These are phyloP conservation scores for Apodemia duryi DNA, from an alignment of 2,888 invertebrate genomes.

Conservation along the genomic window DNA sequence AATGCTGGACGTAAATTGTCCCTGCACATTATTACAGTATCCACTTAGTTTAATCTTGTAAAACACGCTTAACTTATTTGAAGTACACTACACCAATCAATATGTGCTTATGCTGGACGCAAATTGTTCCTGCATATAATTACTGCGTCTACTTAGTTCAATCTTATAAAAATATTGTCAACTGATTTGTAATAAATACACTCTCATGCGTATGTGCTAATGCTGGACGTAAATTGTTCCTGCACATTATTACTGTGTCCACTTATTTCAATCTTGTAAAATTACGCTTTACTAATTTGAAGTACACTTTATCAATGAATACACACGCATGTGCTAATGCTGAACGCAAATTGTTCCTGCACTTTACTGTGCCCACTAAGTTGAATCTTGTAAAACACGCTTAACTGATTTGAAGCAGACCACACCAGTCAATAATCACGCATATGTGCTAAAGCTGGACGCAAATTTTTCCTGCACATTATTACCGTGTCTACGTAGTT, in stretches of 20 bases:
- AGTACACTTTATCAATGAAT: slow-evolving; percentile 33
- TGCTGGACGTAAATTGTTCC: background rate
- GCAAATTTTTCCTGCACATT: too few species aligned
- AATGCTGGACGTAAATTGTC: slow-evolving; percentile 7
- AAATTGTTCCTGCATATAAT: background rate
- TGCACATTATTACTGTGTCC: too few species aligned
- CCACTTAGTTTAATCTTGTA: slow-evolving; percentile 49
- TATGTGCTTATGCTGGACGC: slow-evolving; percentile 19
- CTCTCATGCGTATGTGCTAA: slow-evolving; percentile 33
- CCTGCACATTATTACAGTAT: too few species aligned
- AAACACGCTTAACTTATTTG: slow-evolving; percentile 53
- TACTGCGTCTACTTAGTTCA: slow-evolving; percentile 35
- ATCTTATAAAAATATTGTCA: slow-evolving; percentile 58
- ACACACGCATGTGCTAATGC: slow-evolving; percentile 21
- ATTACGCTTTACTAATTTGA: slow-evolving; percentile 48
- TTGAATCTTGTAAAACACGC: slow-evolving; percentile 60
- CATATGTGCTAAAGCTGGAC: too few species aligned
- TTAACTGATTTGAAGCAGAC: slow-evolving; percentile 42
- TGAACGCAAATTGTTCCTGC: background rate
- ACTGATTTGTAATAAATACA: slow-evolving; percentile 37
- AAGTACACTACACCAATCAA: slow-evolving; percentile 39
- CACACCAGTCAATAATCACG: too few species aligned
- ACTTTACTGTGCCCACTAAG: slow-evolving; percentile 23
- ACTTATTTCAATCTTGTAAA: slow-evolving; percentile 51
- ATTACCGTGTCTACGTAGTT: slow-evolving; percentile 29